Conservation (phyloP, 2,113 vertebrate species). For the Micronycteris hirsuta region DNA sequence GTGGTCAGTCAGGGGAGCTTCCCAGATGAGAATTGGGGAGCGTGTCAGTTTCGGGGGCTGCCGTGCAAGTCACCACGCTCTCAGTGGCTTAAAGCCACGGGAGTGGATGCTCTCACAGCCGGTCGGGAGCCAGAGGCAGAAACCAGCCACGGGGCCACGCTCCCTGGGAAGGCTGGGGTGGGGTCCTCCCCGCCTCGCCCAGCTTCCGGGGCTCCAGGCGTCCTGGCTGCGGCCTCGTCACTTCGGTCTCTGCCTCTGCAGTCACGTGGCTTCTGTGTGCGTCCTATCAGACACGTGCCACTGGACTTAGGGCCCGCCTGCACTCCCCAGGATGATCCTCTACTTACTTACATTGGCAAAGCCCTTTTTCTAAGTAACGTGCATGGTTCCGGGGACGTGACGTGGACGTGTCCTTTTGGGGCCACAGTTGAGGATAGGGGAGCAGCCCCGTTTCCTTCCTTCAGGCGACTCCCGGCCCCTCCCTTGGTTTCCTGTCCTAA, state of each 20-base stretch:
- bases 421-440: not conserved
- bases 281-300: accelerated
- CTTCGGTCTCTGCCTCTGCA: not conserved
- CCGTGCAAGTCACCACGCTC: accelerated
- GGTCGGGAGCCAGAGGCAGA: not conserved
- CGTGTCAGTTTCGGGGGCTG: not conserved
- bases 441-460: not conserved
- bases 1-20: not conserved
- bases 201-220: not conserved
- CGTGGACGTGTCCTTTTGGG: accelerated
- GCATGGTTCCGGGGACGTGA: not conserved
- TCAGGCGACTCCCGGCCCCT: not conserved
- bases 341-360: not conserved
- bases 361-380: not conserved
- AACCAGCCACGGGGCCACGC: accelerated
- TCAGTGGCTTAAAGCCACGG: not conserved
- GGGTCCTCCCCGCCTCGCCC: not conserved
- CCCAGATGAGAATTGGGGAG: not conserved
- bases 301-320: not conserved
- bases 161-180: too few species aligned
- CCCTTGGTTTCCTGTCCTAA: not conserved
- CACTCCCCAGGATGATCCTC: not conserved
- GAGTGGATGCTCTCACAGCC: too few species aligned
- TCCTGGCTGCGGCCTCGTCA: accelerated
- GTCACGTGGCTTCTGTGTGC: not conserved